These are phyloP conservation scores for Peromyscus nudipes DNA, from an alignment of 2,797 vertebrate genomes.

Conservation along the genomic window DNA sequence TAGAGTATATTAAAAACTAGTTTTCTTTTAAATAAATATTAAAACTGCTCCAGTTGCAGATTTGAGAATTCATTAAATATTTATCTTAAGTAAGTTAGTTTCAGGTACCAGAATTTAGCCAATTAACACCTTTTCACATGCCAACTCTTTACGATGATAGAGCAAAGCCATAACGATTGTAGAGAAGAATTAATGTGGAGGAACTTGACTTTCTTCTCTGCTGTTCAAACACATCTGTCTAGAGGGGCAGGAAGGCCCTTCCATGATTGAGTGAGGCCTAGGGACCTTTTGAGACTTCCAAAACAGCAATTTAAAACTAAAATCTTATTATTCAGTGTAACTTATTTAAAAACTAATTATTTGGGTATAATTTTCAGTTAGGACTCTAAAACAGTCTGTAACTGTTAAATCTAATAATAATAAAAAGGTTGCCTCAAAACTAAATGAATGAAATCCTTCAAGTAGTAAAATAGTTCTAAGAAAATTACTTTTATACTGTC, in stretches of 20 bases:
- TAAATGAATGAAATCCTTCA: constrained; percentile 20
- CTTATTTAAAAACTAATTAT: constrained; percentile 19
- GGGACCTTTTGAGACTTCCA: background rate
- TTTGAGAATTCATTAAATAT: constrained; percentile 52
- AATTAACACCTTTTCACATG: constrained; percentile 57
- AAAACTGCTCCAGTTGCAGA: background rate
- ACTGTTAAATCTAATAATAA: constrained; percentile 62
- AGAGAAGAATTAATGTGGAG: background rate
- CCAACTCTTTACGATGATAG: background rate
- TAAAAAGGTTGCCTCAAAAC: constrained; percentile 65
- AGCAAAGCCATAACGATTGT: background rate
- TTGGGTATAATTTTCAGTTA: constrained; percentile 54
- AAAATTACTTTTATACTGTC: constrained; percentile 56
- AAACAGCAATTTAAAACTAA: constrained; percentile 13
- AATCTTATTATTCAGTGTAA: constrained; percentile 2
- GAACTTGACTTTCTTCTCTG: constrained; percentile 60
- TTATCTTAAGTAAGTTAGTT: background rate
- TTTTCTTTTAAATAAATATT: constrained; percentile 69
- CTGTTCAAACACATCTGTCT: background rate
- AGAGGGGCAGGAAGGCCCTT: background rate
- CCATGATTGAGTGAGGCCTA: background rate
- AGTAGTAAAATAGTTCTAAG: constrained; percentile 59
- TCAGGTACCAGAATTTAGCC: constrained; percentile 37
- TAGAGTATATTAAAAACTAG: constrained; percentile 45
- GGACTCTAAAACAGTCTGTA: constrained; percentile 31